A percentile compares a stretch with the other conserved stretches of the same genome.
Evolutionary conservation across 2,113 vertebrate genomes (phyloP).

Genomic region (Poicephalus gulielmi): DNA sequence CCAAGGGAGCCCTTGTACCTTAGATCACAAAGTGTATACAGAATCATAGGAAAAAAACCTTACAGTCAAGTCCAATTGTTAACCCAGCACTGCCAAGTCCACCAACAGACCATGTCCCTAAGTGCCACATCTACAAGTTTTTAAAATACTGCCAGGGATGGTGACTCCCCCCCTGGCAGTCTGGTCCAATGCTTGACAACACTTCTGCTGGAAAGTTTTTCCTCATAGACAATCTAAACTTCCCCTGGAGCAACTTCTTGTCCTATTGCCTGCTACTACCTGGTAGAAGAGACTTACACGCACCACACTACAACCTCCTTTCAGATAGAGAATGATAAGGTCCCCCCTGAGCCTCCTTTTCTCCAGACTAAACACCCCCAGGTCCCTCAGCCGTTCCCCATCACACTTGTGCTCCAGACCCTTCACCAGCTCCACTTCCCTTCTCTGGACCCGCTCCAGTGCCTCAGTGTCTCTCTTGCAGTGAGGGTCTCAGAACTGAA

Average conservation of each 20-base stretch:
- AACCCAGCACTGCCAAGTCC: background rate
- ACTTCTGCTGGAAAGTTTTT: background rate
- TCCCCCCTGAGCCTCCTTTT: background rate
- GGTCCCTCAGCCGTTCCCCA: background rate
- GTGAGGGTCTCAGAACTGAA: background rate
- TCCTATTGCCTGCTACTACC: too few relatives aligned
- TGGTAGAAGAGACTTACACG: background rate
- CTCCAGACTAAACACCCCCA: background rate
- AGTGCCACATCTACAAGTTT: accelerated
- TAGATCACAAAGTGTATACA: background rate
- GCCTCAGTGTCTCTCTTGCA: background rate
- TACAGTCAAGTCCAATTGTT: background rate
- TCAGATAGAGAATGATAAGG: background rate
- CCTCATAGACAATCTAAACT: background rate
- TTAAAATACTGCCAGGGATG: background rate
- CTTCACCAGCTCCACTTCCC: background rate
- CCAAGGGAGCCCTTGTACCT: background rate
- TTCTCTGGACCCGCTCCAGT: background rate
- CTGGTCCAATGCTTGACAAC: background rate
- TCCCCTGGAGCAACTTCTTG: background rate
- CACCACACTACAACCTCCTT: accelerated
- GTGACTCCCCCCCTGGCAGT: background rate
- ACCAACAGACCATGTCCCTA: background rate
- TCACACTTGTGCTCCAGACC: background rate
- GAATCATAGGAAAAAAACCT: background rate